These are phyloP conservation scores for Epizoanthus stellaris DNA, from an alignment of 92 coral and sea anemone genomes.

Conservation along the genomic window DNA sequence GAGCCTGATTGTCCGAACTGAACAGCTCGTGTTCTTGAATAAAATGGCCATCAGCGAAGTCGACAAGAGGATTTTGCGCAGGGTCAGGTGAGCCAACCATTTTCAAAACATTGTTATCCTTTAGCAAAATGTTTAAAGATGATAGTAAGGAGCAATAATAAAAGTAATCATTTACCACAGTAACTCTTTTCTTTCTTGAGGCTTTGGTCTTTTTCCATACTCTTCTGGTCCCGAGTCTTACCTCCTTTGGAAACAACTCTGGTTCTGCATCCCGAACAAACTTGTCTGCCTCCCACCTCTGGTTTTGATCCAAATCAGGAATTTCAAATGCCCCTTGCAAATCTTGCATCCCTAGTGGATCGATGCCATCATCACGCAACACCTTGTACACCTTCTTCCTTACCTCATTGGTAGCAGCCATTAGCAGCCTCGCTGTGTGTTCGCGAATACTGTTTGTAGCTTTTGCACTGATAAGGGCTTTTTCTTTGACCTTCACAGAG, in stretches of 20 bases:
- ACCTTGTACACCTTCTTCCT: constrained; percentile 15
- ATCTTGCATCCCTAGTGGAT: constrained; percentile 21
- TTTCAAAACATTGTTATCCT: constrained; percentile 13
- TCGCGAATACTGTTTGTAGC: constrained; percentile 16
- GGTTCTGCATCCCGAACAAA: constrained; percentile 11
- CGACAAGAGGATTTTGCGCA: constrained; percentile 3
- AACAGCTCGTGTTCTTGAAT: constrained; percentile 15
- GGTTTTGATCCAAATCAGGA: constrained; percentile 7
- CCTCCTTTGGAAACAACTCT: constrained; percentile 13
- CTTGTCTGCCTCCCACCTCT: constrained; percentile 19
- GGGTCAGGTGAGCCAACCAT: constrained; percentile 15
- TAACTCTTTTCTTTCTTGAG: constrained; percentile 7
- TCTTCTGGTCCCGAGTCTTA: constrained; percentile 10
- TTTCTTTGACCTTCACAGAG: constrained; percentile 20
- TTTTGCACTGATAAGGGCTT: constrained; percentile 18
- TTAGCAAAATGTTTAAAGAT: neutral
- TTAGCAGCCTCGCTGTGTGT: constrained; percentile 14
- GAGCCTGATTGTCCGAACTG: neutral
- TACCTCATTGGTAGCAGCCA: constrained; percentile 17
- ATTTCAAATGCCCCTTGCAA: constrained; percentile 14
- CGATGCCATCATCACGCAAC: constrained; percentile 17
- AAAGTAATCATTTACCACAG: constrained; percentile 17
- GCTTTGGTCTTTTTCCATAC: constrained; percentile 14
- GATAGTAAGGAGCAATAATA: constrained; percentile 11
- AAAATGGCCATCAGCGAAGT: constrained; percentile 1